These are phyloP conservation scores for Probosciger aterrimus DNA, from an alignment of 2,113 vertebrate species.

Conservation along the genomic window DNA sequence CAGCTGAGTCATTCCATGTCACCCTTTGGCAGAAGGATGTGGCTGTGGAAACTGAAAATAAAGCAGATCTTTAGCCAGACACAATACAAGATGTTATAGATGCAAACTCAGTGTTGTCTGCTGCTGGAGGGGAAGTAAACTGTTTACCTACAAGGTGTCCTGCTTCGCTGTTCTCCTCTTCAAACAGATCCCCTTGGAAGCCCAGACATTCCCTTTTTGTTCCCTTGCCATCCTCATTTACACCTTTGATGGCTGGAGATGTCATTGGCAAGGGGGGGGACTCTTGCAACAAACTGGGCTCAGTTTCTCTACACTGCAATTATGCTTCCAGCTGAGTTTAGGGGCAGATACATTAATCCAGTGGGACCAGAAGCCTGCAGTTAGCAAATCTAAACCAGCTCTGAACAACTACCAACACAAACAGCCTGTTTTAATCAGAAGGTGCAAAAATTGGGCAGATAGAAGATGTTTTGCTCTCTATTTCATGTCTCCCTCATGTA, in stretches of 20 bases:
- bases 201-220: neutral
- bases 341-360: neutral
- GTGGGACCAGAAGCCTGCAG: neutral
- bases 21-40: neutral
- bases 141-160: neutral
- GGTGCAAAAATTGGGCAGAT: neutral
- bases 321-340: neutral
- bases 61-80: neutral
- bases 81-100: neutral
- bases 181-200: neutral
- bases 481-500: neutral
- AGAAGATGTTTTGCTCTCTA: neutral
- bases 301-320: neutral
- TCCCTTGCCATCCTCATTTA: neutral
- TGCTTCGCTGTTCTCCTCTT: neutral
- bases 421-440: neutral
- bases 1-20: neutral
- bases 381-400: neutral
- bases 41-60: neutral
- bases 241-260: neutral
- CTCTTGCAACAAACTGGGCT: neutral
- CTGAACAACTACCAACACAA: neutral
- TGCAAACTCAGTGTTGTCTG: neutral
- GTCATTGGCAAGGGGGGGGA: neutral
- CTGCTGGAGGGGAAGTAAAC: constrained; percentile 13